phyloP scores from a whole-genome alignment of 1,140 invertebrate genomes.

The Akabosia matsudoensis region DNA sequence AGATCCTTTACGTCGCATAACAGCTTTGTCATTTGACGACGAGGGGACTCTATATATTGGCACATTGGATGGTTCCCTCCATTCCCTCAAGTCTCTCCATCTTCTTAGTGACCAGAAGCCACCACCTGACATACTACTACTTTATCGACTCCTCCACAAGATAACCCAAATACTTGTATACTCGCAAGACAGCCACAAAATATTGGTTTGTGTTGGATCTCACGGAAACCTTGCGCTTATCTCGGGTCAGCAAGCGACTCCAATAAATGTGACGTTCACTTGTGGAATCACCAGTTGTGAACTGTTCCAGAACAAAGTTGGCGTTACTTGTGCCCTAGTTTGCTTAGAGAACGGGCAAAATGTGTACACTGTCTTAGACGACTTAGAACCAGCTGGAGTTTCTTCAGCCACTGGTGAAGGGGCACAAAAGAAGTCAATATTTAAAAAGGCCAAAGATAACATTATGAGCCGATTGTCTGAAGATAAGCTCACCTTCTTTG shows the following conservation, averaged over 20 bases:
- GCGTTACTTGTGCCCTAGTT: slow-evolving; percentile 40
- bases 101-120: too few species aligned
- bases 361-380: slow-evolving; percentile 41
- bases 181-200: slow-evolving; percentile 36
- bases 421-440: slow-evolving; percentile 44
- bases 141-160: slow-evolving; percentile 28
- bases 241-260: slow-evolving; percentile 27
- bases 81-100: too few species aligned
- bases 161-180: slow-evolving; percentile 35
- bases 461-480: slow-evolving; percentile 42
- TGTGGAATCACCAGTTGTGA: slow-evolving; percentile 33
- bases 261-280: slow-evolving; percentile 41
- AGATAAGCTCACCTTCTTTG: slow-evolving; percentile 43
- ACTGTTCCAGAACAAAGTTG: slow-evolving; percentile 37
- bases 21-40: slow-evolving; percentile 40
- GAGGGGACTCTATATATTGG: slow-evolving; percentile 44
- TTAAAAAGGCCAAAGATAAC: slow-evolving; percentile 46
- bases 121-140: too few species aligned
- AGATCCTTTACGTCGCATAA: slow-evolving; percentile 36
- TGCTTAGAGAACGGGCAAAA: slow-evolving; percentile 44
- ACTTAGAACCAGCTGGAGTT: slow-evolving; percentile 41
- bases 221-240: slow-evolving; percentile 40
- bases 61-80: too few species aligned
- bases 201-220: slow-evolving; percentile 39
- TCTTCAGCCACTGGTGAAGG: slow-evolving; percentile 24